Evolutionary conservation across 2,888 invertebrate species (phyloP), one percentile per base, ranked within the genome.

Genomic region (Mesopsocus fuscifrons): DNA sequence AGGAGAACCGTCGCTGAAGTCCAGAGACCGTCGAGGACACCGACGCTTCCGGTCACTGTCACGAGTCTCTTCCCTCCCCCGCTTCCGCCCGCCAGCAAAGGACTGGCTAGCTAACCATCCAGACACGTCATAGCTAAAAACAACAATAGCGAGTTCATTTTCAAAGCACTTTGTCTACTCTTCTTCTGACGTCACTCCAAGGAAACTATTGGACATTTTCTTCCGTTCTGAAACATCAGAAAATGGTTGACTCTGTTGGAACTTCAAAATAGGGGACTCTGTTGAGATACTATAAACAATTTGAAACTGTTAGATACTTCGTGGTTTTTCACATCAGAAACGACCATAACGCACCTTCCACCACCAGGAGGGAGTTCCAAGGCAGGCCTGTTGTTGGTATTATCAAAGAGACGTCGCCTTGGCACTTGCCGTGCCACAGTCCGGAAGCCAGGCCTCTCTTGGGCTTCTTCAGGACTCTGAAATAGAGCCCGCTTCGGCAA

Each of bases 401-500:
- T 26, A 11, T 11, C 26, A 26, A 26, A 26, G 8, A 26, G 26
- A 9, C 11, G 6, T 6, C 26, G 26, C 6, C 26, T 6, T 9
- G 26, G 26, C 11, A 26, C 26, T 9, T 26, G 26, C 11, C 11
- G 6, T 11, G 26, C 8, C 26, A 26, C 26, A 26, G 26, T 26
- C 8, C 26, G 26, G 11, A 26, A 26, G 8, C 26, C 26, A 26
- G 26, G 26, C 11, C 26, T 6, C 11, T 15, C 20, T 18, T 16
- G 21, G n/a, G 15, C 38, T 5, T 38, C 38, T 18, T 38, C 38
- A 6, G 38, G 38, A 38, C 38, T 38, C 20, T 20, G 8, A 20
- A 38, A 38, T 13, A 38, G 18, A 18, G 38, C 38, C 11, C 38
- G 3, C 18, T 38, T 38, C 16, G 38, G 21, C 9, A 9, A 16